phyloP scores from a whole-genome alignment of 1,140 invertebrate species.

The Hylyphantes graminicola region DNA sequence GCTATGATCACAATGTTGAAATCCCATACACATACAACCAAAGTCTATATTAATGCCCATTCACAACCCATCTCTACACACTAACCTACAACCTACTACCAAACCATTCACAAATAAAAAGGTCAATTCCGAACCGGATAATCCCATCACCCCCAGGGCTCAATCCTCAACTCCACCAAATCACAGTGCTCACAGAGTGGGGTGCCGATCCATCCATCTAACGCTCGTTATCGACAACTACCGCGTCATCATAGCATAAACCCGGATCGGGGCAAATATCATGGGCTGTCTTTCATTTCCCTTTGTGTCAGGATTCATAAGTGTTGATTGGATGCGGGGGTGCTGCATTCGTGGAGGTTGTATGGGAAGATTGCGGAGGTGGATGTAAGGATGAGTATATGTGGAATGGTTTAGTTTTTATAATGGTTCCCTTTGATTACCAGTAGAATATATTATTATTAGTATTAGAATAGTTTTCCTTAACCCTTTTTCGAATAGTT shows the following conservation, averaged over 20 bases:
- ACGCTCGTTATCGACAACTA: slow-evolving; percentile 47
- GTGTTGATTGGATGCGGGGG: neutral
- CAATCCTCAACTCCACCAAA: slow-evolving; percentile 23
- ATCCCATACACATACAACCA: too few relatives aligned
- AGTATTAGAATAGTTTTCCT: too few relatives aligned
- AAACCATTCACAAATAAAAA: neutral
- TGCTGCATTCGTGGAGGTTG: neutral
- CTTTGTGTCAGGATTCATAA: neutral
- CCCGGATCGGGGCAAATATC: neutral
- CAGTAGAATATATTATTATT: too few relatives aligned
- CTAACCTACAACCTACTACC: too few relatives aligned
- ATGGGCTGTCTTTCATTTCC: too few relatives aligned
- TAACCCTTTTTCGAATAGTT: too few relatives aligned
- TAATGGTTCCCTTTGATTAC: neutral
- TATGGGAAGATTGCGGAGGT: neutral
- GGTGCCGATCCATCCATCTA: slow-evolving; percentile 29
- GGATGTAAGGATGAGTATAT: neutral
- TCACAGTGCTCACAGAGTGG: slow-evolving; percentile 23
- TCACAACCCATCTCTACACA: too few relatives aligned
- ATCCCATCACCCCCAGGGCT: slow-evolving; percentile 6
- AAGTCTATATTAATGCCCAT: too few relatives aligned
- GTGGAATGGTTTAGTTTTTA: neutral
- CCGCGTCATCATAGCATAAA: slow-evolving; percentile 25
- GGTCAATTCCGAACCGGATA: slow-evolving; percentile 19
- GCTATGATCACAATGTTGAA: too few relatives aligned